These are phyloP conservation scores for Theonella swinhoei DNA, from an alignment of 37 sponge, comb jelly and placozoan species.

Conservation along the genomic window DNA sequence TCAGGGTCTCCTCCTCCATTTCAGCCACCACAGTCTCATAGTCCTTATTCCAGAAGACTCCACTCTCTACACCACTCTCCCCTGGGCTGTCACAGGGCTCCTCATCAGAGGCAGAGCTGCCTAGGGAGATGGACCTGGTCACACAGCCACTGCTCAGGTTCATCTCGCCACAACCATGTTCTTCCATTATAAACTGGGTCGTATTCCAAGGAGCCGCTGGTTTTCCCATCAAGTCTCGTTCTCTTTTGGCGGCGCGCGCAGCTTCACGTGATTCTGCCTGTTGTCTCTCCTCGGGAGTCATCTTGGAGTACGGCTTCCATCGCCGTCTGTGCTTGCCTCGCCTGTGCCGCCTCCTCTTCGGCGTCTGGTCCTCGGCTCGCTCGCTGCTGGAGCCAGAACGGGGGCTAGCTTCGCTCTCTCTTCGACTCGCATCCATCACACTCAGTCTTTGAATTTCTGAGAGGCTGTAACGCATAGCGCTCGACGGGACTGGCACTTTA, in stretches of 20 bases:
- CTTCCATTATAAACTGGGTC: conserved; percentile 75
- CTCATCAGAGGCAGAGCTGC: conserved; percentile 56
- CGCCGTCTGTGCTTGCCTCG: conserved; percentile 47
- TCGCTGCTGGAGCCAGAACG: conserved; percentile 28
- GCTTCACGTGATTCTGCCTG: conserved; percentile 26
- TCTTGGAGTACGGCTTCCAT: conserved; percentile 59
- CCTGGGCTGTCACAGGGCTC: conserved; percentile 44
- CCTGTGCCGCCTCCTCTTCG: conserved; percentile 20
- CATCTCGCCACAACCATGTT: conserved; percentile 24
- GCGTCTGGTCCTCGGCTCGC: not conserved
- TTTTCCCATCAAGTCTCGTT: conserved; percentile 31
- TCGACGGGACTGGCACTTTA: not conserved
- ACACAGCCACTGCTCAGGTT: conserved; percentile 9
- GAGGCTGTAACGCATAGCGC: not conserved
- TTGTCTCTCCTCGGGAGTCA: conserved; percentile 50
- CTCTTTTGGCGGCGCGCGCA: conserved; percentile 33
- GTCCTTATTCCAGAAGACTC: not conserved
- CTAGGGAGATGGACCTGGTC: conserved; percentile 33
- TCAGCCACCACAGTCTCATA: conserved; percentile 27
- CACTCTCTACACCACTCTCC: conserved; percentile 38
- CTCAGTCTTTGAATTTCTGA: not conserved
- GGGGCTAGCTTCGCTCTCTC: conserved; percentile 3
- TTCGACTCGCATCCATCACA: not conserved
- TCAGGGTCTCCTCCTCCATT: conserved; percentile 31
- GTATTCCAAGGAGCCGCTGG: conserved; percentile 66